Evolutionary conservation across 1,140 invertebrate genomes (phyloP).

Genomic region (Lepidotrigona ventralis): DNA sequence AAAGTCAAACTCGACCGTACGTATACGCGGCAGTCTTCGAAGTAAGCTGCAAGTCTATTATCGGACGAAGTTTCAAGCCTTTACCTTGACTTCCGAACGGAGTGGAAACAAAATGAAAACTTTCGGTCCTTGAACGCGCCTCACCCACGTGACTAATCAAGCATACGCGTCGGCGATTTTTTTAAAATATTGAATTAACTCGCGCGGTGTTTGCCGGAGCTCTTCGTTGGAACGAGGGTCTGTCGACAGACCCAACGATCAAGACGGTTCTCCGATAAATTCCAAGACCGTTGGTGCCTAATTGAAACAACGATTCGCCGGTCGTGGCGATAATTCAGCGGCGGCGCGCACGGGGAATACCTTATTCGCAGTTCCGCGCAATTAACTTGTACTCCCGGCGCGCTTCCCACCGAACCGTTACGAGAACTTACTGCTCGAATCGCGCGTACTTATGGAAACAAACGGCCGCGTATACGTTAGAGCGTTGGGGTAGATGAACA

Average conservation of each 20-base stretch:
- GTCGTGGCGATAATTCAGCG: constrained; percentile 32
- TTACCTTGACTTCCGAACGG: background rate
- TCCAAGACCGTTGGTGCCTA: constrained; percentile 23
- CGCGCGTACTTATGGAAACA: constrained; percentile 47
- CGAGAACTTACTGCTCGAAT: constrained; percentile 47
- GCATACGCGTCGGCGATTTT: background rate
- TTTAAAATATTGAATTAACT: too few relatives aligned
- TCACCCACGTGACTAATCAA: background rate
- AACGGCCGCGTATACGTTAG: constrained; percentile 46
- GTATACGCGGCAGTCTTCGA: too few relatives aligned
- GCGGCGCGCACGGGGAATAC: constrained; percentile 20
- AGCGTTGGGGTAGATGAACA: constrained; percentile 41
- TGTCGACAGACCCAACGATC: background rate
- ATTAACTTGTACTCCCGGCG: constrained; percentile 44
- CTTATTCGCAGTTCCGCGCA: constrained; percentile 53
- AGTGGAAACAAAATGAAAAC: background rate
- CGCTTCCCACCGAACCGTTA: constrained; percentile 44
- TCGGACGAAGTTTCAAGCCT: too few relatives aligned
- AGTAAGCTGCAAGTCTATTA: too few relatives aligned
- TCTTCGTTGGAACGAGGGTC: background rate
- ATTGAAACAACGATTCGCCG: constrained; percentile 49
- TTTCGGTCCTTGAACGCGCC: background rate
- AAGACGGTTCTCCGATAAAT: constrained; percentile 30
- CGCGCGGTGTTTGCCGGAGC: background rate
- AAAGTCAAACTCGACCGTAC: too few relatives aligned